Evolutionary conservation across 2,113 vertebrate species (phyloP).

Genomic region (Sisor rabdophorus): DNA sequence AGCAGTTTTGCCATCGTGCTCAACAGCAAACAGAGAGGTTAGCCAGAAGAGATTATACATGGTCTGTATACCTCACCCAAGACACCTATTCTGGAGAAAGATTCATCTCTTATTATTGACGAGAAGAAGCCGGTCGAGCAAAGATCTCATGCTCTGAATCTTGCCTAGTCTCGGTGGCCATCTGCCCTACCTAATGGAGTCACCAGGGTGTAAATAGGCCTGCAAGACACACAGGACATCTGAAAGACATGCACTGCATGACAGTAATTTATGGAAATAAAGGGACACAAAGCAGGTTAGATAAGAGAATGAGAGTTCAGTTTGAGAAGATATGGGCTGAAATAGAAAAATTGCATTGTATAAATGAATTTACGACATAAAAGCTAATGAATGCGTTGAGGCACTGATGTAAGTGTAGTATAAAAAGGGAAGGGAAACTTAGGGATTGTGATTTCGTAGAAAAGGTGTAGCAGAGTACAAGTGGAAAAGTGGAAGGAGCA

Average conservation of each 20-base stretch:
- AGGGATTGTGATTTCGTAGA: slow-evolving; percentile 10
- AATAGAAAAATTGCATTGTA: neutral
- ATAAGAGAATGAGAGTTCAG: slow-evolving; percentile 11
- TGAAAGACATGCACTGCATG: slow-evolving; percentile 42
- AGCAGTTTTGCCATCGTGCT: slow-evolving; percentile 31
- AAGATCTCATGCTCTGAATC: slow-evolving; percentile 70
- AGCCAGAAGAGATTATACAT: slow-evolving; percentile 62
- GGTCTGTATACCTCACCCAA: slow-evolving; percentile 59
- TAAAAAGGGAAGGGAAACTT: slow-evolving; percentile 40
- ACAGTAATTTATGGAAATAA: slow-evolving; percentile 44
- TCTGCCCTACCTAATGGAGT: slow-evolving; percentile 76
- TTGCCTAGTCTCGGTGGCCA: slow-evolving; percentile 67
- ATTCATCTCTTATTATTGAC: slow-evolving; percentile 70
- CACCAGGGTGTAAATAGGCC: slow-evolving; percentile 66
- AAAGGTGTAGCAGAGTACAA: neutral
- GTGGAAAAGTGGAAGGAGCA: slow-evolving; percentile 5
- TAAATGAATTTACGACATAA: slow-evolving; percentile 15
- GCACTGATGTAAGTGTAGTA: slow-evolving; percentile 16
- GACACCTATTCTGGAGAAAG: slow-evolving; percentile 65
- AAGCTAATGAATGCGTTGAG: slow-evolving; percentile 16
- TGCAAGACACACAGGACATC: slow-evolving; percentile 36
- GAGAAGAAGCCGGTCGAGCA: slow-evolving; percentile 53
- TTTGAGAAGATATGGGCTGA: neutral
- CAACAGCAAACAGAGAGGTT: slow-evolving; percentile 57
- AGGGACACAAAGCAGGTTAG: slow-evolving; percentile 39